Conservation (phyloP, 2,797 vertebrate genomes). For the Sebastes steindachneri region DNA sequence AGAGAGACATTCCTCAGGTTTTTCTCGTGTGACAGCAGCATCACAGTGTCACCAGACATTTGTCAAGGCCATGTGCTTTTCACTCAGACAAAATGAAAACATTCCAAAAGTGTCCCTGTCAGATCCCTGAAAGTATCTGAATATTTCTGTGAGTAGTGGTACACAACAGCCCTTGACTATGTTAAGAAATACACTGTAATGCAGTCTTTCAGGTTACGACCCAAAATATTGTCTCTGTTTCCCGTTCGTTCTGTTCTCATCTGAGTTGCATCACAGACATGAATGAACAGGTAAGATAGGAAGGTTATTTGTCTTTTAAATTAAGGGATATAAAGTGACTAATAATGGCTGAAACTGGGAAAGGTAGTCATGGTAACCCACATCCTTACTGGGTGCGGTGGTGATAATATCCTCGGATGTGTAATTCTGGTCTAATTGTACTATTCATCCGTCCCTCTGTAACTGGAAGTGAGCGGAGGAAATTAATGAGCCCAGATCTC, state of each 20-base stretch:
- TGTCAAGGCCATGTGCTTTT: neutral
- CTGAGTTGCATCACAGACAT: neutral
- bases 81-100: neutral
- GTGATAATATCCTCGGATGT: neutral
- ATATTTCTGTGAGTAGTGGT: constrained; percentile 15
- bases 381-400: neutral
- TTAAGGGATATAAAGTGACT: neutral
- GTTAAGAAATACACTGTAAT: constrained; percentile 32
- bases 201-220: constrained; percentile 54
- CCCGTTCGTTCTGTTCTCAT: neutral
- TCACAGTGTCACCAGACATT: neutral
- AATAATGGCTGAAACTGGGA: neutral
- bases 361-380: constrained; percentile 16
- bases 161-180: neutral
- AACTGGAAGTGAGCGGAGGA: constrained; percentile 20
- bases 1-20: constrained; percentile 22
- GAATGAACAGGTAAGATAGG: constrained; percentile 1
- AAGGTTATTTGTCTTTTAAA: neutral
- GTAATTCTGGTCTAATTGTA: constrained; percentile 42
- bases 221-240: neutral
- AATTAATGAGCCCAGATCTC: constrained; percentile 42
- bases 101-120: neutral
- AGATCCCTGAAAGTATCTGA: constrained; percentile 37
- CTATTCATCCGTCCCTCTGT: constrained; percentile 16
- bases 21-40: constrained; percentile 11